A percentile compares a stretch with the other conserved stretches of the same genome.
Conservation (phyloP, 2,113 vertebrate species). For the Corythornis cristatus region DNA sequence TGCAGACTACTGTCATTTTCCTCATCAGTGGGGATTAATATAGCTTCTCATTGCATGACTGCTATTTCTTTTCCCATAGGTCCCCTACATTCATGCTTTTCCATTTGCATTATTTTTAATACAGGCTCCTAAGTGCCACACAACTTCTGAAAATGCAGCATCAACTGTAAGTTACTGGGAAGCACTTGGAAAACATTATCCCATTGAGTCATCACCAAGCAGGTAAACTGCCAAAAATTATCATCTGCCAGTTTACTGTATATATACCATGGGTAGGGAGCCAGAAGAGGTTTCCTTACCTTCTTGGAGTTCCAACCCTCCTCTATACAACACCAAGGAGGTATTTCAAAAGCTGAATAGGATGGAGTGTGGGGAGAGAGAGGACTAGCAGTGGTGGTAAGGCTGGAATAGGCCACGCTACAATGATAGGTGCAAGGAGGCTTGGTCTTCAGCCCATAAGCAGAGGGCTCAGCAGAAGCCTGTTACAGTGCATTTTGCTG, state of each 20-base stretch:
- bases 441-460: background rate
- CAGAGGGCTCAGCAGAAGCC: background rate
- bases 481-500: background rate
- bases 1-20: background rate
- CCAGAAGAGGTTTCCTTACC: background rate
- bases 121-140: background rate
- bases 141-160: background rate
- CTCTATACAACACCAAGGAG: background rate
- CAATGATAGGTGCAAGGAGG: background rate
- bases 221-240: background rate
- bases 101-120: background rate
- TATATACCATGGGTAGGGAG: background rate
- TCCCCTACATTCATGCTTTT: background rate
- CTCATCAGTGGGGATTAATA: background rate
- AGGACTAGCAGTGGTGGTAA: background rate
- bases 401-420: background rate
- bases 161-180: background rate
- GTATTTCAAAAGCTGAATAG: background rate
- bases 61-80: background rate
- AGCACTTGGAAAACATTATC: background rate
- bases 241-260: background rate
- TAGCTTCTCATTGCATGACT: background rate
- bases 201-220: background rate
- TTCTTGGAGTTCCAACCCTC: background rate
- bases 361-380: background rate